Evolutionary conservation across 2,888 invertebrate species (phyloP), one percentile per base, ranked within the genome.

Genomic region (Andrena hattorfiana): DNA sequence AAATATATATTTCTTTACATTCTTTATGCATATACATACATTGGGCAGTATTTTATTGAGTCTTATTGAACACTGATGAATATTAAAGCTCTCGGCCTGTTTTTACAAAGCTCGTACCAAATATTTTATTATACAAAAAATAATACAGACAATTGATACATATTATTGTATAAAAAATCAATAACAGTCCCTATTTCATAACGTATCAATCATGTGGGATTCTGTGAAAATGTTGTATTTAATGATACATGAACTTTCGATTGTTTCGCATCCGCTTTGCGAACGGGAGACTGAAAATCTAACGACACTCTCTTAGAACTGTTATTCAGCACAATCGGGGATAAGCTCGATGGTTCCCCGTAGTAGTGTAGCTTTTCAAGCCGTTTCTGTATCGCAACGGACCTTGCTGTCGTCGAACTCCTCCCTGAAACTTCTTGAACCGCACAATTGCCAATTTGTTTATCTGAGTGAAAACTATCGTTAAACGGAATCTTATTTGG

Each of bases 311-410:
- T 83, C 1, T 79, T 87, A 6, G 87, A 87, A 54, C 76, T 84
- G 10, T 75, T 87, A 42, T 59, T 81, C 0, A 94, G 88, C 0
- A 94, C 93, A 26, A 96, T 93, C 0, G 95, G 94, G n/a, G 95
- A 94, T n/a, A 96, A 89, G 0, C 95, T 94, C 0, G 95, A 95
- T 0, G 96, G 95, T 89, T 95, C 95, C 0, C 95, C 95, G 63
- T 95, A 96, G 89, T 93, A 94, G 92, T 94, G 94, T 70, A 96
- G 90, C 90, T 93, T 95, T 1, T 95, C 94, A 6, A 96, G 94
- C 87, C 94, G 95, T 75, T 87, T 91, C 28, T 91, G 88, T 20
- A 89, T 87, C 10, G 90, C 83, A 2, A 85, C 48, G 8, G 87
- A 85, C 20, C 78, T 88, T 5, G 66, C 30, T 42, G 70, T 56